Evolutionary conservation across 2,113 vertebrate species (phyloP).

Genomic region (Abramis brama): DNA sequence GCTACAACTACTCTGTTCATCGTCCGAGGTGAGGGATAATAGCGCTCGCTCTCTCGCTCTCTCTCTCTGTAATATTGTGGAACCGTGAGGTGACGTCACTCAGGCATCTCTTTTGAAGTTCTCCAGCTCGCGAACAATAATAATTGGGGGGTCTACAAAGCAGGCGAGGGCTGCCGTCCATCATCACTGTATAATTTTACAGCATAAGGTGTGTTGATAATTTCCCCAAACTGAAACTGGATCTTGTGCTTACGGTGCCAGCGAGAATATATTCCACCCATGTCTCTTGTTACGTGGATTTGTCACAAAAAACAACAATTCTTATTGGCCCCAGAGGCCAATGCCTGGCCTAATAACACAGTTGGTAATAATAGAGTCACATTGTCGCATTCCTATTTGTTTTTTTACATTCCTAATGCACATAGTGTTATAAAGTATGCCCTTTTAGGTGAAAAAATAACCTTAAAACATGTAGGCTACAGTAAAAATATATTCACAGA

Average conservation of each 20-base stretch:
- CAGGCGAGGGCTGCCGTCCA: conserved; percentile 11
- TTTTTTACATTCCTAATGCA: background rate
- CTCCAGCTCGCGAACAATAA: conserved; percentile 30
- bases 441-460: background rate
- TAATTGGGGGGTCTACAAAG: conserved; percentile 35
- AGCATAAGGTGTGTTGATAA: conserved; percentile 29
- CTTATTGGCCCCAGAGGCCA: background rate
- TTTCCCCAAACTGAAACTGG: conserved; percentile 24
- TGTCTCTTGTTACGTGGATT: conserved; percentile 11
- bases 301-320: background rate
- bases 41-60: conserved; percentile 25
- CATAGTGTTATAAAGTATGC: background rate
- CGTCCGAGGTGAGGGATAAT: conserved; percentile 31
- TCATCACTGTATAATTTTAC: conserved; percentile 32
- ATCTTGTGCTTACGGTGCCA: conserved; percentile 7
- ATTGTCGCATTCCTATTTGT: background rate
- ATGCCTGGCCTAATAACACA: conserved; percentile 53
- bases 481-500: background rate
- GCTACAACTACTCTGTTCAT: conserved; percentile 36
- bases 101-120: conserved; percentile 62
- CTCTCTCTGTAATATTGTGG: conserved; percentile 47
- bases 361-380: conserved; percentile 42
- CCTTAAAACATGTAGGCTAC: background rate
- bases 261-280: background rate
- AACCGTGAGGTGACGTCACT: conserved; percentile 66